Evolutionary conservation across 1,140 invertebrate species (phyloP).

Genomic region (Penaeus vannamei): DNA sequence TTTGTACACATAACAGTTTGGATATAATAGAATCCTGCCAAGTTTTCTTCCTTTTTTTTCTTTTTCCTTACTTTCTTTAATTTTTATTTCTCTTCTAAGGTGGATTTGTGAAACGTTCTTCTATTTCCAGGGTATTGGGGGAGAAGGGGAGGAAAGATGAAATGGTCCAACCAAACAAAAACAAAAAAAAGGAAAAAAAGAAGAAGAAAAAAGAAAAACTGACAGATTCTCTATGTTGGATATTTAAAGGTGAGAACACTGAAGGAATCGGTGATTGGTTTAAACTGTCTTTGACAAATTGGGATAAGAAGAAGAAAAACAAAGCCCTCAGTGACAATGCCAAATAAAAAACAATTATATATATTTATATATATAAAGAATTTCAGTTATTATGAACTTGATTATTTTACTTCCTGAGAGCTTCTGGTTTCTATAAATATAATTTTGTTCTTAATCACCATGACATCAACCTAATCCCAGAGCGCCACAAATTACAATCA

Average conservation of each 20-base stretch:
- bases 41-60: constrained; percentile 24
- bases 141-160: too few relatives aligned
- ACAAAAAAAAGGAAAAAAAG: not conserved
- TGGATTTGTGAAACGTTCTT: too few relatives aligned
- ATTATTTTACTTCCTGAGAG: constrained; percentile 48
- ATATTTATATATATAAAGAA: constrained; percentile 1
- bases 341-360: not conserved
- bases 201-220: constrained; percentile 25
- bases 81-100: too few relatives aligned
- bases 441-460: too few relatives aligned
- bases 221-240: constrained; percentile 43
- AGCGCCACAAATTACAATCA: too few relatives aligned
- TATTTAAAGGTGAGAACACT: constrained; percentile 16
- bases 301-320: not conserved
- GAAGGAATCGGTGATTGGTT: constrained; percentile 21
- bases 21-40: constrained; percentile 42
- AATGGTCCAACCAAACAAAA: too few relatives aligned
- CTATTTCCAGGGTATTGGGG: too few relatives aligned
- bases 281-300: too few relatives aligned
- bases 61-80: too few relatives aligned
- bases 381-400: constrained; percentile 31
- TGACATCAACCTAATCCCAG: too few relatives aligned
- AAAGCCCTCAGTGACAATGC: not conserved
- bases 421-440: constrained; percentile 43
- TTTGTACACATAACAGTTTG: constrained; percentile 49